phyloP scores from a whole-genome alignment of 2,113 vertebrate genomes.

The Neomonachus schauinslandi region DNA sequence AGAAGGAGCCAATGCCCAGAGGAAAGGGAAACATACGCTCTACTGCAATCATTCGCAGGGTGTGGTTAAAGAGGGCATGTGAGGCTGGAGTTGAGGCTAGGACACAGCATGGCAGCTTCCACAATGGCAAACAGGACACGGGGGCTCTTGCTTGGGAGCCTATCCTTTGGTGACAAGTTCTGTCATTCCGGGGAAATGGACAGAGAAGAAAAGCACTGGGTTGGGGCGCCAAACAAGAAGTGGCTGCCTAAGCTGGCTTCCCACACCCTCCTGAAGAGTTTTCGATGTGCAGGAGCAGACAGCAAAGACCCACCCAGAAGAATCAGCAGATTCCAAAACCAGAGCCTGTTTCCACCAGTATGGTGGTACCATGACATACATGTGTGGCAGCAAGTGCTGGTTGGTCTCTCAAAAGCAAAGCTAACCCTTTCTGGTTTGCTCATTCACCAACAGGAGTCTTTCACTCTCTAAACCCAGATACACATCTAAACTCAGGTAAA shows the following conservation, averaged over 20 bases:
- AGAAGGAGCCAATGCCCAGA: background rate
- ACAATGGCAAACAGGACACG: too few species aligned
- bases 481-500: background rate
- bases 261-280: background rate
- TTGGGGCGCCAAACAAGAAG: fast-evolving
- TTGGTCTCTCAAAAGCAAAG: background rate
- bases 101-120: fast-evolving
- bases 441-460: background rate
- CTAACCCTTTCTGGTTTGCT: background rate
- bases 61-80: background rate
- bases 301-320: background rate
- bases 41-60: background rate
- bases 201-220: background rate
- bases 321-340: background rate
- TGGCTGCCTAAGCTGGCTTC: background rate
- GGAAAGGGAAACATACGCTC: background rate
- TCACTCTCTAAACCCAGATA: background rate
- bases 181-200: background rate
- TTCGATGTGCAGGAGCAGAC: background rate
- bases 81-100: background rate
- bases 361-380: background rate
- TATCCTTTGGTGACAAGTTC: background rate
- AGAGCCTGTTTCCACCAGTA: too few species aligned
- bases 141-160: background rate
- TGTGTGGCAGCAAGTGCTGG: background rate